Percentiles rank a stretch among this genome's conserved stretches.
Conservation (phyloP, 2,113 vertebrate genomes). For the Ptychochromis oligacanthus region DNA sequence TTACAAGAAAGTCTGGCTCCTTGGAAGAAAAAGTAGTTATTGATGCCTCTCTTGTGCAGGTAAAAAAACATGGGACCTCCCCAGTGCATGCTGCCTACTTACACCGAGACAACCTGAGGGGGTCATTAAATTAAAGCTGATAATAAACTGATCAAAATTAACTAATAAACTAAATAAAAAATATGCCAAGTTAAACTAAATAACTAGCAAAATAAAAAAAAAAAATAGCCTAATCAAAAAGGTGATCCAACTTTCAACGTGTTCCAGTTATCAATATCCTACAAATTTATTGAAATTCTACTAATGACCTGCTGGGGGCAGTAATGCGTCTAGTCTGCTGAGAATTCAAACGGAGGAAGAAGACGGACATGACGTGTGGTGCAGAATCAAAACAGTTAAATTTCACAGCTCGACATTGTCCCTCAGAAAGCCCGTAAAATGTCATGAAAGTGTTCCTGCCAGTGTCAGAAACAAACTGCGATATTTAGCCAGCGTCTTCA, state of each 20-base stretch:
- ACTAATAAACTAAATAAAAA: neutral
- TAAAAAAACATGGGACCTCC: no score
- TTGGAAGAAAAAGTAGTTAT: neutral
- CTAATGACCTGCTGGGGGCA: neutral
- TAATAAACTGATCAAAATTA: neutral
- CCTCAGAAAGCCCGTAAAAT: neutral
- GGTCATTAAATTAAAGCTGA: neutral
- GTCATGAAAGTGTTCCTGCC: neutral
- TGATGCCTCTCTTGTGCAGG: no score
- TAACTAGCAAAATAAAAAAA: neutral
- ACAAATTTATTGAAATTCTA: neutral
- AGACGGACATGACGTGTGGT: slow-evolving; percentile 3
- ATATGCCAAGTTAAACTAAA: neutral
- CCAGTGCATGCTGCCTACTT: no score
- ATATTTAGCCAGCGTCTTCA: neutral
- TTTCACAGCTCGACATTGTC: slow-evolving; percentile 26
- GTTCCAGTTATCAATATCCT: neutral
- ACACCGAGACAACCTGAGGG: neutral
- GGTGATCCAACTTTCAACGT: neutral
- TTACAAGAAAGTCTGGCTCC: neutral
- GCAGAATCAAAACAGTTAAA: slow-evolving; percentile 64
- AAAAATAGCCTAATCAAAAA: neutral
- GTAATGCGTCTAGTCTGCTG: neutral
- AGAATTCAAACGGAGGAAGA: slow-evolving; percentile 1
- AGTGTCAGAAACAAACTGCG: neutral